Percentiles rank a stretch among this genome's conserved stretches.
phyloP scores from a whole-genome alignment of 2,888 invertebrate genomes.

The Keiferia lycopersicella region DNA sequence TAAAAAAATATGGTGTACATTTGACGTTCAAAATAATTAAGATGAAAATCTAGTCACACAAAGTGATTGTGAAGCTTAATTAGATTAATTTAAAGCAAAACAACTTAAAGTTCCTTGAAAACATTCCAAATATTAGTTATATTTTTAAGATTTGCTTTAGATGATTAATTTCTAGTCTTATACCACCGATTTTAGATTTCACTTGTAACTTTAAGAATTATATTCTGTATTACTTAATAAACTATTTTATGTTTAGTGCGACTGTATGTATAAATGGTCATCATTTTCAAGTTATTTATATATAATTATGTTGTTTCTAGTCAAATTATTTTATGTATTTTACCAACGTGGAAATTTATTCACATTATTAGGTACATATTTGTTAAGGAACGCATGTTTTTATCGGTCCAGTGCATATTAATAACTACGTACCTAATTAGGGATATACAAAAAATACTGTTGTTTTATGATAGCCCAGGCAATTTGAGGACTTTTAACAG shows the following conservation, averaged over 20 bases:
- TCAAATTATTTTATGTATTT: slow-evolving; percentile 74
- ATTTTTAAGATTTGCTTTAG: slow-evolving; percentile 39
- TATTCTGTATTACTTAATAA: slow-evolving; percentile 17
- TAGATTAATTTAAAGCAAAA: slow-evolving; percentile 36
- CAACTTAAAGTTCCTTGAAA: slow-evolving; percentile 6
- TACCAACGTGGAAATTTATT: slow-evolving; percentile 57
- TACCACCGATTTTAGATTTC: slow-evolving; percentile 18
- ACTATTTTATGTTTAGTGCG: slow-evolving; percentile 53
- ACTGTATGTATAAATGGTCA: slow-evolving; percentile 63
- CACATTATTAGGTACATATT: slow-evolving; percentile 39
- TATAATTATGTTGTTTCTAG: slow-evolving; percentile 72
- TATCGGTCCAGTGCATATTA: neutral
- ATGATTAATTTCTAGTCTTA: slow-evolving; percentile 27
- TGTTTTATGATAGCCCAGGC: no score
- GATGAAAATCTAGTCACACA: slow-evolving; percentile 3
- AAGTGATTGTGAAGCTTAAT: neutral
- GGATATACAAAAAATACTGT: no score
- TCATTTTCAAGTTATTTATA: slow-evolving; percentile 61
- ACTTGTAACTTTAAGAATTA: slow-evolving; percentile 28
- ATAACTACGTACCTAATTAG: no score
- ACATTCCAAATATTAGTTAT: slow-evolving; percentile 40
- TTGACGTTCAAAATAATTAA: neutral
- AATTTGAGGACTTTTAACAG: no score
- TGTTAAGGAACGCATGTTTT: no score
- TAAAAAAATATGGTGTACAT: neutral